A percentile compares a stretch with the other conserved stretches of the same genome.
Evolutionary conservation across 2,797 vertebrate species (phyloP).

Genomic region (Australoheros facetus): DNA sequence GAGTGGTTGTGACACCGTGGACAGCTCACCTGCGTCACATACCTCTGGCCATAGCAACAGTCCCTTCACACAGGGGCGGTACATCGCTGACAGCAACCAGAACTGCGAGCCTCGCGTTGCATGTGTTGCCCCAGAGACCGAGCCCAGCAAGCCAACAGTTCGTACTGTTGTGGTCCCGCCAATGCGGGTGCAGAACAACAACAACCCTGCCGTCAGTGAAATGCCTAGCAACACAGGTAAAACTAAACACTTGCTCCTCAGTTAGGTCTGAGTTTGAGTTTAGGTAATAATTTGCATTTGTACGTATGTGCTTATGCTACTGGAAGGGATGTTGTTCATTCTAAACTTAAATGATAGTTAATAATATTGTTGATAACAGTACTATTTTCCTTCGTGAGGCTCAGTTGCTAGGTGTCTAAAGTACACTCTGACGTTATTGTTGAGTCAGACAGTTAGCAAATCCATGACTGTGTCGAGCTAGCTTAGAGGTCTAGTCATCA

Average conservation of each 20-base stretch:
- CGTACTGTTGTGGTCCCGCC: slow-evolving; percentile 93
- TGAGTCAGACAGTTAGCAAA: slow-evolving; percentile 29
- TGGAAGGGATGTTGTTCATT: background rate
- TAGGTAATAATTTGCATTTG: background rate
- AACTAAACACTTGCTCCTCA: background rate
- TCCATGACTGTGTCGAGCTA: slow-evolving; percentile 42
- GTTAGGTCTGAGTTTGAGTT: background rate
- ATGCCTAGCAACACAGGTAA: slow-evolving; percentile 86
- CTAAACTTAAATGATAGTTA: background rate
- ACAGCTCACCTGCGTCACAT: slow-evolving; percentile 90
- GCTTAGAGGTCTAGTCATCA: slow-evolving; percentile 68
- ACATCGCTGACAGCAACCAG: slow-evolving; percentile 85
- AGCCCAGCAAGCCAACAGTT: slow-evolving; percentile 86
- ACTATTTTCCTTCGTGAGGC: background rate
- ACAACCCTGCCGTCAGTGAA: slow-evolving; percentile 79
- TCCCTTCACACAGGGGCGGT: slow-evolving; percentile 87
- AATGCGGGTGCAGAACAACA: slow-evolving; percentile 87
- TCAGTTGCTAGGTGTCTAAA: slow-evolving; percentile 12
- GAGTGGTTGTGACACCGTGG: slow-evolving; percentile 95
- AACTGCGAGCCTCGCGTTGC: slow-evolving; percentile 83
- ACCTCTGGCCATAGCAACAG: slow-evolving; percentile 87
- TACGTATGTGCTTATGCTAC: background rate
- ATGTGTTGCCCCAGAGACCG: slow-evolving; percentile 80
- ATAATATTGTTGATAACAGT: background rate
- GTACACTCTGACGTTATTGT: slow-evolving; percentile 17